phyloP scores from a whole-genome alignment of 2,888 invertebrate genomes.

The Acrobasis suavella region DNA sequence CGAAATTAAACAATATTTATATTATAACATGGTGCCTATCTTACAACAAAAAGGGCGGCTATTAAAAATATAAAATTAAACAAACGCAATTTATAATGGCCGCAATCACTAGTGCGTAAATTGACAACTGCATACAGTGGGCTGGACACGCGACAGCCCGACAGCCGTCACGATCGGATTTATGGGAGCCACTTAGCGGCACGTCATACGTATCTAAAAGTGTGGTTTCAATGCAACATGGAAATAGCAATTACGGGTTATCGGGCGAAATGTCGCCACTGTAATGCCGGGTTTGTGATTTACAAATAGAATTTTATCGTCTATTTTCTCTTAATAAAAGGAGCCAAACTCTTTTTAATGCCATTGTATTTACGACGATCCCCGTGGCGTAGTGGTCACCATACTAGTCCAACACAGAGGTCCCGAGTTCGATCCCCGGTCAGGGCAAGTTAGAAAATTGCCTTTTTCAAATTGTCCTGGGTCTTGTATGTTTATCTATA shows the following conservation, averaged over 20 bases:
- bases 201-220: conserved; percentile 32
- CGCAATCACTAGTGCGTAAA: conserved; percentile 15
- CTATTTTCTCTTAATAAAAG: too few species aligned
- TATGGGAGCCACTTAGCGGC: conserved; percentile 33
- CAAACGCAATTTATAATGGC: conserved; percentile 5
- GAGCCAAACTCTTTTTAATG: too few species aligned
- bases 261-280: conserved; percentile 23
- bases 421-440: too few species aligned
- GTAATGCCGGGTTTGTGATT: conserved; percentile 20
- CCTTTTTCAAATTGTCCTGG: too few species aligned
- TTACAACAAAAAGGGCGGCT: too few species aligned
- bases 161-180: conserved; percentile 32
- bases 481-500: too few species aligned
- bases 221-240: conserved; percentile 23
- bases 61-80: background rate
- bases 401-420: too few species aligned
- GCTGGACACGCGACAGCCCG: conserved; percentile 24
- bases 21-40: too few species aligned
- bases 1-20: too few species aligned
- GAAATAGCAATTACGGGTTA: conserved; percentile 28
- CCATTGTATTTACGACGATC: too few species aligned
- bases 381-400: too few species aligned
- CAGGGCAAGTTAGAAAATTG: too few species aligned
- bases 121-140: conserved; percentile 17
- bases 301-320: background rate